Evolutionary conservation across 53 echinoderm and acorn worm genomes (phyloP).

Genomic region (Arbacia lixula): DNA sequence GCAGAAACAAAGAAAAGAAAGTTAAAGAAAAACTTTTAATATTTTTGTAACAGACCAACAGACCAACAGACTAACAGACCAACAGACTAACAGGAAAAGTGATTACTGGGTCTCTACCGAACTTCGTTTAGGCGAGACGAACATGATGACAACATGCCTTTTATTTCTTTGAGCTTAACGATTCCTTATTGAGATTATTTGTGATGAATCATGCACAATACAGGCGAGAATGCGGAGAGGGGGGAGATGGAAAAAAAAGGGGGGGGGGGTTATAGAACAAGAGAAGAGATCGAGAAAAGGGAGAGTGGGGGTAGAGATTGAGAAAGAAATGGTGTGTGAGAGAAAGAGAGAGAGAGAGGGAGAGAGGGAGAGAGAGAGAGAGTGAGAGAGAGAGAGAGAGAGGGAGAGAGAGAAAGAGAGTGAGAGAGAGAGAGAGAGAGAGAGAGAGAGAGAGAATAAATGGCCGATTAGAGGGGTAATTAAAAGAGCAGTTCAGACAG

Average conservation of each 20-base stretch:
- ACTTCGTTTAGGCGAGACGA: no score
- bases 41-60: background rate
- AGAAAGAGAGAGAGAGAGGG: constrained; percentile 22
- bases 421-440: background rate
- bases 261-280: background rate
- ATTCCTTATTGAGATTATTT: no score
- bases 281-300: background rate
- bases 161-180: no score
- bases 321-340: background rate
- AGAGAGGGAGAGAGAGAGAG: constrained; percentile 22
- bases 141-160: no score
- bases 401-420: background rate
- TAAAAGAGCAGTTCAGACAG: background rate
- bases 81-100: background rate
- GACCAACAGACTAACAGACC: background rate
- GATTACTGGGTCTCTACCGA: no score
- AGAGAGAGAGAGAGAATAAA: background rate
- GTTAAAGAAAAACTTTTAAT: no score
- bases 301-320: background rate
- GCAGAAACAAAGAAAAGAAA: no score
- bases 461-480: background rate
- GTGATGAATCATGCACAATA: no score
- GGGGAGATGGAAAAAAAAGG: background rate
- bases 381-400: background rate
- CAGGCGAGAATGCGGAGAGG: no score